These are phyloP conservation scores for Lerista edwardsae DNA, from an alignment of 2,797 vertebrate genomes.

Conservation along the genomic window DNA sequence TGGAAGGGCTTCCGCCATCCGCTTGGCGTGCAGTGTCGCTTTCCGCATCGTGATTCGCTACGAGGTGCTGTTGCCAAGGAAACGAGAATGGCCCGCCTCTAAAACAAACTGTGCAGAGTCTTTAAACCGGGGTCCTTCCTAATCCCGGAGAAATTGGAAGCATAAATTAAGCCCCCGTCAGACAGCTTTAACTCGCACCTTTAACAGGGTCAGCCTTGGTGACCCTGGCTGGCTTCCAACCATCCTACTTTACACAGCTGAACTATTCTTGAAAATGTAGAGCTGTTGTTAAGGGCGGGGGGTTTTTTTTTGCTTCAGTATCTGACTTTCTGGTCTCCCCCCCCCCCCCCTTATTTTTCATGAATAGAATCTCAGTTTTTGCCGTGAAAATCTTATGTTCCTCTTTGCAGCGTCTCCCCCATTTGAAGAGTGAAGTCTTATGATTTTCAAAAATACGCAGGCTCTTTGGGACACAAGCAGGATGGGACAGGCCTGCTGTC, in stretches of 20 bases:
- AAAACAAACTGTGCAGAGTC: background rate
- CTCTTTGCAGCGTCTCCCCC: background rate
- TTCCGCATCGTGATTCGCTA: background rate
- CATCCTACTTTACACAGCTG: conserved; percentile 46
- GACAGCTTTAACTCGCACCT: conserved; percentile 61
- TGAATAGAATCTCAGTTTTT: conserved; percentile 20
- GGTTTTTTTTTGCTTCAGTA: conserved; percentile 14
- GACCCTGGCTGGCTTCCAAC: conserved; percentile 54
- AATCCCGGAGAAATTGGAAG: conserved; percentile 45
- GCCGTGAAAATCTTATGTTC: conserved; percentile 7
- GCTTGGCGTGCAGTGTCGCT: conserved; percentile 26
- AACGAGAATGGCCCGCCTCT: background rate
- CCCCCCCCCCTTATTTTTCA: background rate
- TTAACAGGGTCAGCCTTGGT: conserved; percentile 64
- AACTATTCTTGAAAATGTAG: conserved; percentile 43
- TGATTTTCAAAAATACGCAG: background rate
- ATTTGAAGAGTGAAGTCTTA: conserved; percentile 10
- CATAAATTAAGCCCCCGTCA: conserved; percentile 51
- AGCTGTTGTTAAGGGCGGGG: conserved; percentile 34
- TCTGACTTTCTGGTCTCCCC: conserved; percentile 26
- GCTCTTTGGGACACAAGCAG: background rate
- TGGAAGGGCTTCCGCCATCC: background rate
- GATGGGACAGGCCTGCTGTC: background rate
- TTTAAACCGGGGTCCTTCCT: conserved; percentile 39
- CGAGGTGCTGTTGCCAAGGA: conserved; percentile 24